A percentile compares a stretch with the other conserved stretches of the same genome.
Conservation (phyloP, 2,797 vertebrate species). For the Sebastes glaucus region DNA sequence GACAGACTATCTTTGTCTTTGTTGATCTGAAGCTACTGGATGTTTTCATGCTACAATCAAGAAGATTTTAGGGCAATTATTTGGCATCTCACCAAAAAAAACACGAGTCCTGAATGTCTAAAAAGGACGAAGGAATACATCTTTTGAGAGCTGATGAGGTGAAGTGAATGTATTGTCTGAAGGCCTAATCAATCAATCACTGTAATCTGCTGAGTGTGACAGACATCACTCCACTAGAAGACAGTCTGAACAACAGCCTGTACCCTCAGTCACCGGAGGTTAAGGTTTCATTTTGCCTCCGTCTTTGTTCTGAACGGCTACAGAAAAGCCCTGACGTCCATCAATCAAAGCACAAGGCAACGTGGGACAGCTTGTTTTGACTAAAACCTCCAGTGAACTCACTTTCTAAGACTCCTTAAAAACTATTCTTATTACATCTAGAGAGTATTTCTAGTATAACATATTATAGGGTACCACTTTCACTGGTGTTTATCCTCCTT, state of each 20-base stretch:
- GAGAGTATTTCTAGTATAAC: neutral
- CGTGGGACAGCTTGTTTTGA: neutral
- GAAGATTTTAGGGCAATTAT: too few species aligned
- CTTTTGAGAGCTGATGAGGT: neutral
- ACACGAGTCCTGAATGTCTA: neutral
- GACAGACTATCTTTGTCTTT: neutral
- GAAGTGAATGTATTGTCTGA: neutral
- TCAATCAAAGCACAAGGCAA: neutral
- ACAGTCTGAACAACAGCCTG: constrained; percentile 9
- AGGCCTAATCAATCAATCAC: neutral
- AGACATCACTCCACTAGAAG: neutral
- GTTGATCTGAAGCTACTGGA: neutral
- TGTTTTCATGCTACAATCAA: neutral
- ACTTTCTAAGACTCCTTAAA: neutral
- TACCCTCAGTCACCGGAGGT: neutral
- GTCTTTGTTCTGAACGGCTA: neutral
- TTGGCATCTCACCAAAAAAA: neutral
- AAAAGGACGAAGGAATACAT: neutral
- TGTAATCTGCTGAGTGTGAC: constrained; percentile 4
- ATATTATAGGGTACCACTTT: neutral
- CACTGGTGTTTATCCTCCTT: neutral
- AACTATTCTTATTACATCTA: neutral
- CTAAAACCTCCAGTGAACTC: neutral
- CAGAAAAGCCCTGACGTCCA: neutral
- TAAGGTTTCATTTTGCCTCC: neutral